Conservation (phyloP, 1,140 invertebrate species). For the Musca domestica region DNA sequence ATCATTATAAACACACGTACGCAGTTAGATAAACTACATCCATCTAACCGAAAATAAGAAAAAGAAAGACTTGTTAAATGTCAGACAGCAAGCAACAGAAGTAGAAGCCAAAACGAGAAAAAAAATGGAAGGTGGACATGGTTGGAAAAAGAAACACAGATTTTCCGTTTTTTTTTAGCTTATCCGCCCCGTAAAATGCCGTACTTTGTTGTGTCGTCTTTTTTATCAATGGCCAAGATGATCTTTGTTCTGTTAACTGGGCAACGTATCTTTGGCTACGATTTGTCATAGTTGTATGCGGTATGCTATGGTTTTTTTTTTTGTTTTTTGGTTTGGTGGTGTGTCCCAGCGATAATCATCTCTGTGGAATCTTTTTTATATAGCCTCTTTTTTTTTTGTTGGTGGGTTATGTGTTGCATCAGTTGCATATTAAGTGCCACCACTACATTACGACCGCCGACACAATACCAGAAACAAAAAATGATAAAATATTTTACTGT, state of each 20-base stretch:
- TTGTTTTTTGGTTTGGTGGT: slow-evolving; percentile 1
- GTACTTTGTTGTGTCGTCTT: too few species aligned
- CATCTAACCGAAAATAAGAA: background rate
- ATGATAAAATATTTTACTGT: background rate
- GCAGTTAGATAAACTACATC: background rate
- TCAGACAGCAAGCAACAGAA: background rate
- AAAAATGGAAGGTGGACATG: too few species aligned
- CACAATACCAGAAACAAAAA: background rate
- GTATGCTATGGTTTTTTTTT: background rate
- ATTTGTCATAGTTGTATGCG: slow-evolving; percentile 9
- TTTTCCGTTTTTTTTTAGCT: slow-evolving; percentile 2
- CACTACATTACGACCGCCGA: background rate
- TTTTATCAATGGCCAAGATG: too few species aligned
- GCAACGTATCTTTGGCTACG: background rate
- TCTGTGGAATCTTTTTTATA: slow-evolving; percentile 7
- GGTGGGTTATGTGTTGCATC: slow-evolving; percentile 18
- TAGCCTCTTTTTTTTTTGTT: background rate
- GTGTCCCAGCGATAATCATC: slow-evolving; percentile 13
- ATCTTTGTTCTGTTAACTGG: background rate
- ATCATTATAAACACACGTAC: slow-evolving; percentile 1
- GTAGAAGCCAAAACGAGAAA: too few species aligned
- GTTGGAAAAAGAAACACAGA: too few species aligned
- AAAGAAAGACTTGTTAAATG: slow-evolving; percentile 10
- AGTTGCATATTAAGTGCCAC: slow-evolving; percentile 21
- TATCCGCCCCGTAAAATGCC: too few species aligned